phyloP scores from a whole-genome alignment of 2,888 invertebrate species.

The Drosophila borborema region DNA sequence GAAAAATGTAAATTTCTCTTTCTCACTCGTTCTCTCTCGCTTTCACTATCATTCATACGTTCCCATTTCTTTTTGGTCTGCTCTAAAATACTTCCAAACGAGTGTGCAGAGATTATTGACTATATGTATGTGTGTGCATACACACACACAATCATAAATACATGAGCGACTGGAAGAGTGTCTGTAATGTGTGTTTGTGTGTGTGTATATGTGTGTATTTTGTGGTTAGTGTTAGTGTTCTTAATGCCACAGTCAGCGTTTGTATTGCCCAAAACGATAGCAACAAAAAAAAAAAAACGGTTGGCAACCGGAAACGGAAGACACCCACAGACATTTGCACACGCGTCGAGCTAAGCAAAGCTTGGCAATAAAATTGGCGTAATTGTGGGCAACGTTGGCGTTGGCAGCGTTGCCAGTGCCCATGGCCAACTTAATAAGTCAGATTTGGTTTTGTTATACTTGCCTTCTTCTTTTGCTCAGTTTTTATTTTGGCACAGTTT shows the following conservation, averaged over 20 bases:
- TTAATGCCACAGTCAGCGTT: constrained; percentile 32
- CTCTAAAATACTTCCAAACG: not conserved
- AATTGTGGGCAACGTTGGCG: constrained; percentile 10
- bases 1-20: not conserved
- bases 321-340: constrained; percentile 16
- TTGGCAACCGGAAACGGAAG: constrained; percentile 48
- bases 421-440: not conserved
- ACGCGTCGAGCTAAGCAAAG: constrained; percentile 19
- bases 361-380: constrained; percentile 19
- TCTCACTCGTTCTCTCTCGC: not conserved
- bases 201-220: not conserved
- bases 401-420: constrained; percentile 1
- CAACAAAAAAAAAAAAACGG: not conserved
- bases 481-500: not conserved
- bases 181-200: not conserved
- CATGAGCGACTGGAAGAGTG: not conserved
- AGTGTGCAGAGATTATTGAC: not conserved
- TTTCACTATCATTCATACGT: too few relatives aligned
- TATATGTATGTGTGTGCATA: not conserved
- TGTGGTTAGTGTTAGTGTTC: constrained; percentile 9
- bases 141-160: too few relatives aligned
- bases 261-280: constrained; percentile 2
- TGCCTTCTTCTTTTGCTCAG: not conserved
- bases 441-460: not conserved
- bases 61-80: not conserved